phyloP scores from a whole-genome alignment of 1,140 invertebrate genomes.

The Philopotamus ludificatus region DNA sequence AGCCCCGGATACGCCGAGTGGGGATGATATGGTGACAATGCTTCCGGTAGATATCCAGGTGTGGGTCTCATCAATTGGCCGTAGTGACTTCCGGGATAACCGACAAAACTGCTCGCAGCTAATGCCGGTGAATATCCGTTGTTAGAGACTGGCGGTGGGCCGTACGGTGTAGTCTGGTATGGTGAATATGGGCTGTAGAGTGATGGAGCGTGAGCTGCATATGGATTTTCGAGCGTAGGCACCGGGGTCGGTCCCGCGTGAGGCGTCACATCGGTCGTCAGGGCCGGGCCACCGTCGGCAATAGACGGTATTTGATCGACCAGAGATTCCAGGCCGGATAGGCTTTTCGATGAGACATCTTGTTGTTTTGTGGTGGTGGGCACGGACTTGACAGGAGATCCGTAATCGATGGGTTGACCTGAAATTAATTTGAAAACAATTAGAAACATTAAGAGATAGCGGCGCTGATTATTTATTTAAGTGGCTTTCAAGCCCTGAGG shows the following conservation, averaged over 20 bases:
- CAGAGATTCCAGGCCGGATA: conserved; percentile 84
- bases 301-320: conserved; percentile 90
- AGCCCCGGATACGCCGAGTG: conserved; percentile 40
- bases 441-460: too few species aligned
- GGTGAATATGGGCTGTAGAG: conserved; percentile 40
- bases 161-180: conserved; percentile 39
- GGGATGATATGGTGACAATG: conserved; percentile 45
- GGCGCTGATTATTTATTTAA: too few species aligned
- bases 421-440: conserved; percentile 17
- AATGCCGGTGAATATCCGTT: conserved; percentile 41
- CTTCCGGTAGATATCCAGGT: conserved; percentile 54
- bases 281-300: conserved; percentile 58
- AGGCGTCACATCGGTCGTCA: conserved; percentile 30
- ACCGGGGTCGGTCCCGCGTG: conserved; percentile 38
- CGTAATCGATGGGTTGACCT: conserved; percentile 48
- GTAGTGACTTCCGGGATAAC: conserved; percentile 52
- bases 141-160: conserved; percentile 39
- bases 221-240: conserved; percentile 44
- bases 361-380: conserved; percentile 50
- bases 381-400: conserved; percentile 46
- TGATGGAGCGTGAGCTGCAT: conserved; percentile 43
- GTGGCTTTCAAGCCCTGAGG: too few species aligned
- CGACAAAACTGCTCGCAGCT: conserved; percentile 52
- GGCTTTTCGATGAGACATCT: conserved; percentile 81
- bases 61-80: conserved; percentile 52